These are phyloP conservation scores for Ridgeia piscesae DNA, from an alignment of 1,140 invertebrate species.

Conservation along the genomic window DNA sequence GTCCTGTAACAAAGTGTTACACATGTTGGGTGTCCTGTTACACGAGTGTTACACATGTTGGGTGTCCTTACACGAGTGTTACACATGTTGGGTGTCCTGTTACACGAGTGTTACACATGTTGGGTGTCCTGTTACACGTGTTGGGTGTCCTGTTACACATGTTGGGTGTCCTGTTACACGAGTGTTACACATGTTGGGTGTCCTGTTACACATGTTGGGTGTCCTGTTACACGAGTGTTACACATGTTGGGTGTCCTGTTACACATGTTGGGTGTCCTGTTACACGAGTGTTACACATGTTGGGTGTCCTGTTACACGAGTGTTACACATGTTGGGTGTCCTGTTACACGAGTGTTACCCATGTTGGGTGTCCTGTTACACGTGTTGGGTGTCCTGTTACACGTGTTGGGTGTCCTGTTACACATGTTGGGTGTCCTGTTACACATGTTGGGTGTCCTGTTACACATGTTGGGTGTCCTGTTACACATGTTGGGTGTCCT, in stretches of 20 bases:
- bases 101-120: neutral
- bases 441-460: too few relatives aligned
- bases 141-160: neutral
- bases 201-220: too few relatives aligned
- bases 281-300: neutral
- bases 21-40: neutral
- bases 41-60: neutral
- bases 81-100: neutral
- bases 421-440: neutral
- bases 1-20: too few relatives aligned
- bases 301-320: neutral
- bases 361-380: neutral
- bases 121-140: too few relatives aligned
- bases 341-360: too few relatives aligned
- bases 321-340: neutral
- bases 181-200: too few relatives aligned
- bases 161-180: neutral
- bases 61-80: too few relatives aligned
- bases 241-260: neutral
- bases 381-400: neutral
- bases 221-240: neutral
- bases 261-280: neutral
- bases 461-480: neutral
- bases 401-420: neutral
- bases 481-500: neutral